Percentiles rank a stretch among this genome's conserved stretches.
These are phyloP conservation scores for Tineola bisselliella DNA, from an alignment of 2,888 invertebrate species.

Conservation along the genomic window DNA sequence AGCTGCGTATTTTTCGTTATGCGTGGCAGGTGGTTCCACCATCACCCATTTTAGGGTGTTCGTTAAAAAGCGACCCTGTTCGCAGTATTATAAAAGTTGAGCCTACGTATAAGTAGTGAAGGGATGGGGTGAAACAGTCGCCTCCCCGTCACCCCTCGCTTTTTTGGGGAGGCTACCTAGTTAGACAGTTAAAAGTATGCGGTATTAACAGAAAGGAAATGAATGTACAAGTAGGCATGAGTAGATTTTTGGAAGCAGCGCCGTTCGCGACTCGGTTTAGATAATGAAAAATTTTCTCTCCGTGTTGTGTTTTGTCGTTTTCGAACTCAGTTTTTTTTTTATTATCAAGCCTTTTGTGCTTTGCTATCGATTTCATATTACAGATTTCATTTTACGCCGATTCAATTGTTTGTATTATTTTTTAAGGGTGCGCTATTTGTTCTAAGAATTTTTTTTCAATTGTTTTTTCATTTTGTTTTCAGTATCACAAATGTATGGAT, in stretches of 20 bases:
- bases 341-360: slow-evolving; percentile 19
- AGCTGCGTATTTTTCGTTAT: slow-evolving; percentile 61
- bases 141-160: slow-evolving; percentile 17
- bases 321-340: slow-evolving; percentile 22
- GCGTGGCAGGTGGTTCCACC: slow-evolving; percentile 64
- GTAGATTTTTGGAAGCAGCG: slow-evolving; percentile 39
- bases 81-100: slow-evolving; percentile 69
- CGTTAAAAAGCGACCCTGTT: slow-evolving; percentile 64
- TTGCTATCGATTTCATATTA: background rate
- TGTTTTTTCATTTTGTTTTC: too few relatives aligned
- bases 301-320: slow-evolving; percentile 34
- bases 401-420: background rate
- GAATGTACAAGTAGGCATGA: slow-evolving; percentile 62
- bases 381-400: background rate
- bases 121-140: slow-evolving; percentile 33
- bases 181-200: slow-evolving; percentile 70
- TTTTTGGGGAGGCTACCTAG: slow-evolving; percentile 41
- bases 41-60: slow-evolving; percentile 37
- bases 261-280: slow-evolving; percentile 49
- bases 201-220: slow-evolving; percentile 68
- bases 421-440: too few relatives aligned
- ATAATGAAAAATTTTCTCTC: slow-evolving; percentile 58
- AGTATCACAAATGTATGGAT: too few relatives aligned
- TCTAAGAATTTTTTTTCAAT: too few relatives aligned
- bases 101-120: slow-evolving; percentile 67